Evolutionary conservation across 2,888 invertebrate genomes (phyloP), one percentile per base, ranked within the genome.

Genomic region (Athalia circularis): DNA sequence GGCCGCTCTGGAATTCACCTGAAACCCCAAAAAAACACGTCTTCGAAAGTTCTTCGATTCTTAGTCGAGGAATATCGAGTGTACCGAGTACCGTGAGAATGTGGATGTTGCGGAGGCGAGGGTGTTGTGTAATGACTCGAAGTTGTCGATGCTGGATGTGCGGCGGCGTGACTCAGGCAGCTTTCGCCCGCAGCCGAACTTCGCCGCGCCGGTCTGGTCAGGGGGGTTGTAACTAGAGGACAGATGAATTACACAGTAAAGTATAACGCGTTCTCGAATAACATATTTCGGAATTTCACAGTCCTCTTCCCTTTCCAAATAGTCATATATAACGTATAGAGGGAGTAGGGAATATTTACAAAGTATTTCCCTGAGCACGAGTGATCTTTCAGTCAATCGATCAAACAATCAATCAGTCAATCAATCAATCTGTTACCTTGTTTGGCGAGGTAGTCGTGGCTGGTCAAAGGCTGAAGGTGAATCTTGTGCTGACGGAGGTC

Each of bases 401-500:
- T 43, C 3, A 43, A 29, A 6, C 4, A 15, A 9, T 4, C 15
- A 7, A 15, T 9, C 8, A 29, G 29, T 9, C 43, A 5, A 3
- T 54, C 48, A 68, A 54, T 43, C 11, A 11, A 59, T 47, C 45
- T 47, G 88, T 88, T 85, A 90, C 90, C 87, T 85, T 89, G 90
- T 77, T 89, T 89, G 78, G 89, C 88, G 81, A 89, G 87, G 81
- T 88, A 89, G 91, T 93, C 93, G 91, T 94, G 94, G 93, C 94
- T 94, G 92, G 94, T 94, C 88, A 95, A 92, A 90, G 94, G 94
- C 92, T 94, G 95, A 90, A 94, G 95, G 88, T 93, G 88, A 85
- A 91, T 94, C 94, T 94, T 95, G 91, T 92, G 92, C 92, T 94
- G 94, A 92, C 95, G 94, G 91, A 96, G 94, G 92, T 96, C 96